phyloP scores from a whole-genome alignment of 2,113 vertebrate genomes.

The Penelope pileata region DNA sequence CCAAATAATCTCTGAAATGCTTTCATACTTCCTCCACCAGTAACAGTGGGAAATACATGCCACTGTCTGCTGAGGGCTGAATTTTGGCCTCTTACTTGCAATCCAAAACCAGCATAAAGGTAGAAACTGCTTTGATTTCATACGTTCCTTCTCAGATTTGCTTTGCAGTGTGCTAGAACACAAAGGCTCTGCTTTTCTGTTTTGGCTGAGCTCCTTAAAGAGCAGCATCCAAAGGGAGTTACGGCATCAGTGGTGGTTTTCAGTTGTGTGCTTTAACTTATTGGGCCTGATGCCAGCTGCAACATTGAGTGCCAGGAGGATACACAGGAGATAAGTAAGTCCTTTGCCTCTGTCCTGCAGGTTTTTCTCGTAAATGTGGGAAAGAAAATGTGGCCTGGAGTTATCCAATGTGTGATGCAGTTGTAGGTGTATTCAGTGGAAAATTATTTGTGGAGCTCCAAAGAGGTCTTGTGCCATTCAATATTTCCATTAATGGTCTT shows the following conservation, averaged over 20 bases:
- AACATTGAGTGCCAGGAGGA: background rate
- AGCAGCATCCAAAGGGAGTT: background rate
- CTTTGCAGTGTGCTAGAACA: background rate
- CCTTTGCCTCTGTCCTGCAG: background rate
- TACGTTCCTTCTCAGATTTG: background rate
- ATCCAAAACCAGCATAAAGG: background rate
- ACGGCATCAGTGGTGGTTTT: background rate
- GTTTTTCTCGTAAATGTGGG: background rate
- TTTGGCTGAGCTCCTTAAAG: background rate
- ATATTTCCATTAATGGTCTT: background rate
- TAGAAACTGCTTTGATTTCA: background rate
- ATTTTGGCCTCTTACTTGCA: background rate
- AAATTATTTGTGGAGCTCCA: background rate
- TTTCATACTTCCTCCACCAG: background rate
- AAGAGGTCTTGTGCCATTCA: background rate
- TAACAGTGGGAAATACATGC: background rate
- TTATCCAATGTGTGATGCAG: background rate
- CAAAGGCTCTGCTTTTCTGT: constrained; percentile 1
- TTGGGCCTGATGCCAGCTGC: background rate
- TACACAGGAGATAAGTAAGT: background rate
- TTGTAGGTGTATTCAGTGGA: background rate
- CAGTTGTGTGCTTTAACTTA: background rate
- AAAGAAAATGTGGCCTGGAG: background rate
- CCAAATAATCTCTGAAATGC: background rate
- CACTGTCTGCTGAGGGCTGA: background rate